Base-by-base conservation (phyloP, 2,888 invertebrate genomes). In the Apodemia mormo region DNA sequence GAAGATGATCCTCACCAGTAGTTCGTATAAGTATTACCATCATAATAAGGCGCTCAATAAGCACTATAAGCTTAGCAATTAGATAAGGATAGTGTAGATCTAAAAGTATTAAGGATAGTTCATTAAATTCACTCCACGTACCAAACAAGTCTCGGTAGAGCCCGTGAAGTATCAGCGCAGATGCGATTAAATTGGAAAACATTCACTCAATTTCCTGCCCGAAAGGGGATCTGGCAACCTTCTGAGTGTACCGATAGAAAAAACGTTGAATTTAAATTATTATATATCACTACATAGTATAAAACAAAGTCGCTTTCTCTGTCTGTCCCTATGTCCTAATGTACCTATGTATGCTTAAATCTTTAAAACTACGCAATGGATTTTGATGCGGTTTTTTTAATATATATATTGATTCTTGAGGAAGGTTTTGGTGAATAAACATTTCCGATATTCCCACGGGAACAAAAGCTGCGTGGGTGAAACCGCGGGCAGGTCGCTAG, bases 151-250 rank as follows among this genome's bases (percentile, higher is more conserved):
- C 66, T 68, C 74, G 78, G 69, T 72, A 80, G 79, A 80, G 81
- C 78, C 81, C 79, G 79, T 80, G 82, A 83, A 85, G 89, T 88
- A 90, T 88, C 90, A 85, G 82, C 81, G 80, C 85, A 88, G 90
- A 90, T 89, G 85, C 89, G 89, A 91, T 92, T 92, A 91, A 90
- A 92, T 91, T 87, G 90, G 88, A 91, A 92, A 92, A 91, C 92
- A 92, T 92, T 92, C 91, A 91, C 89, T 92, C 92, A 90, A 92
- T 92, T 92, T 92, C 92, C 91, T 87, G 87, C 81, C 82, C 87
- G 85, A 85, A 87, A 87, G 86, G 83, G 84, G 85, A 85, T 84
- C 85, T 82, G 79, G 80, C 76, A 78, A 77, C 78, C 84, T 83
- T 79, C 79, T 79, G 69, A 79, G 73, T 54, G 82, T 80, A 85